These are phyloP conservation scores for Microplitis deprimator DNA, from an alignment of 2,888 invertebrate species.

Conservation along the genomic window DNA sequence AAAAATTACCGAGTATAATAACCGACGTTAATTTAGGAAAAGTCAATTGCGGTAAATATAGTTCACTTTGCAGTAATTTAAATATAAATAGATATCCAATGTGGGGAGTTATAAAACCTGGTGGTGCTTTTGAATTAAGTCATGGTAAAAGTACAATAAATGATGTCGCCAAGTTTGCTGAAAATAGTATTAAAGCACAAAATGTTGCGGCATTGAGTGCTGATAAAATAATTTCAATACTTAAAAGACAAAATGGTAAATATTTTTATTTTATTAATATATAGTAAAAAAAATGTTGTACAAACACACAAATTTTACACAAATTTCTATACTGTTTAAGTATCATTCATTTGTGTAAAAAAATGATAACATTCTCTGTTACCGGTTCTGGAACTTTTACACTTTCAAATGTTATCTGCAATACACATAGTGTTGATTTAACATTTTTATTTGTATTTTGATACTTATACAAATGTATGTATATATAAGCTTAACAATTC, in stretches of 20 bases:
- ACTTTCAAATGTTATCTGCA: too few relatives aligned
- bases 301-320: too few relatives aligned
- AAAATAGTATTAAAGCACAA: slow-evolving; percentile 75
- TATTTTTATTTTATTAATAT: slow-evolving; percentile 52
- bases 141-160: slow-evolving; percentile 77
- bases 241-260: slow-evolving; percentile 63
- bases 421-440: too few relatives aligned
- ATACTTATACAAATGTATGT: too few relatives aligned
- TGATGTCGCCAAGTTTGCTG: slow-evolving; percentile 77
- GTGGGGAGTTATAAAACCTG: slow-evolving; percentile 82
- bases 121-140: slow-evolving; percentile 83
- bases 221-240: slow-evolving; percentile 75
- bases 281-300: slow-evolving; percentile 18
- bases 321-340: too few relatives aligned
- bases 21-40: slow-evolving; percentile 75
- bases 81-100: slow-evolving; percentile 77
- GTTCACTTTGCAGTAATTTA: slow-evolving; percentile 75
- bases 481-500: too few relatives aligned
- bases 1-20: slow-evolving; percentile 76
- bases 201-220: slow-evolving; percentile 78
- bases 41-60: slow-evolving; percentile 76
- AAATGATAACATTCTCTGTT: too few relatives aligned
- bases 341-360: too few relatives aligned
- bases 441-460: too few relatives aligned
- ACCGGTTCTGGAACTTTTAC: too few relatives aligned